Percentiles rank a stretch among this genome's conserved stretches.
Evolutionary conservation across 2,888 invertebrate genomes (phyloP).

Genomic region (Drosophila eohydei): DNA sequence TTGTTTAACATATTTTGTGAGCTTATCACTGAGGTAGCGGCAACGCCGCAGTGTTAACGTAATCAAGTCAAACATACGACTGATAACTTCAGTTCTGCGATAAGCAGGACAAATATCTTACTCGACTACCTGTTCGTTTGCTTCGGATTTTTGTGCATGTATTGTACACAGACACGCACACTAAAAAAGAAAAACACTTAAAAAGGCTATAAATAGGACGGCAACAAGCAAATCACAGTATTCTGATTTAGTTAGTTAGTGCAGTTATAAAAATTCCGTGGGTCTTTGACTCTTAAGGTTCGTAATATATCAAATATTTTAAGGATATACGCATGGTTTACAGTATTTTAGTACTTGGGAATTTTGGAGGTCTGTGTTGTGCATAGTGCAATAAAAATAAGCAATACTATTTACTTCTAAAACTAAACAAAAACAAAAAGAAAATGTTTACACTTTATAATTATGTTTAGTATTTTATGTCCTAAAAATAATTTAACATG

Average conservation of each 20-base stretch:
- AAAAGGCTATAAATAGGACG: constrained; percentile 40
- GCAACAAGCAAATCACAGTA: constrained; percentile 24
- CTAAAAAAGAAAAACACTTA: not conserved
- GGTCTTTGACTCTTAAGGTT: not conserved
- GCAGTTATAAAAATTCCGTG: not conserved
- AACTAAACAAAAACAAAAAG: not conserved
- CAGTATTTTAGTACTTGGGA: not conserved
- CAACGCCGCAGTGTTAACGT: constrained; percentile 69
- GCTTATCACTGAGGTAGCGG: constrained; percentile 51
- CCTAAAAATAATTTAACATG: not conserved
- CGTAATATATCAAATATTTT: not conserved
- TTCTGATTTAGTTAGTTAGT: constrained; percentile 12
- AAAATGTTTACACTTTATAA: not conserved
- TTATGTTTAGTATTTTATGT: too few relatives aligned
- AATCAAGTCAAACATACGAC: constrained; percentile 63
- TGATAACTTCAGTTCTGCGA: constrained; percentile 49
- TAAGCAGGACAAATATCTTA: constrained; percentile 57
- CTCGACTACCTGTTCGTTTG: constrained; percentile 34
- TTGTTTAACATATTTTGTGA: constrained; percentile 16
- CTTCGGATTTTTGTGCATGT: constrained; percentile 16
- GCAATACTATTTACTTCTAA: not conserved
- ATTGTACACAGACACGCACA: constrained; percentile 6
- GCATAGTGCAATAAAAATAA: not conserved
- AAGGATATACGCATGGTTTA: not conserved
- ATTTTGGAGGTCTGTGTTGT: not conserved